Conservation (phyloP, 2,113 vertebrate genomes). For the Deroptyus accipitrinus region DNA sequence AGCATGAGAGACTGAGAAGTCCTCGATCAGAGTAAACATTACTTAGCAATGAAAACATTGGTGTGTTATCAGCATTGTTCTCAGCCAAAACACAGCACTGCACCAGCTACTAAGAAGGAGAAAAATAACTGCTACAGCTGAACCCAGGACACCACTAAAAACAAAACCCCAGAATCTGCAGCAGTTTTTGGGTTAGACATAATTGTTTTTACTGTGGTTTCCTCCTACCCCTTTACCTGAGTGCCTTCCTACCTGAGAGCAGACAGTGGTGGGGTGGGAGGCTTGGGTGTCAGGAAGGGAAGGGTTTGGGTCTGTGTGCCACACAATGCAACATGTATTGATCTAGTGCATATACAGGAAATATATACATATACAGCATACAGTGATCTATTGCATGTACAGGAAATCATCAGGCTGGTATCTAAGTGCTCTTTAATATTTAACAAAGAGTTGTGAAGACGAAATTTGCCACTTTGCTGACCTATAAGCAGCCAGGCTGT, state of each 20-base stretch:
- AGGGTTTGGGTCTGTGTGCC: background rate
- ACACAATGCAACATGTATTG: background rate
- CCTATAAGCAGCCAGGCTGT: background rate
- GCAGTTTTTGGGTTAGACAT: background rate
- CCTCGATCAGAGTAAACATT: background rate
- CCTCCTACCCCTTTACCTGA: background rate
- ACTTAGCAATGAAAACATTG: background rate
- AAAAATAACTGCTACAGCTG: background rate
- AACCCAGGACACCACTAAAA: background rate
- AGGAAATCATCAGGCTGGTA: accelerated
- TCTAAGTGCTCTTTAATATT: background rate
- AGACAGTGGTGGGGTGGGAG: too few relatives aligned
- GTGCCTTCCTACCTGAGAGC: background rate
- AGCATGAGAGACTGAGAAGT: background rate
- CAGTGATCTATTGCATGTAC: background rate
- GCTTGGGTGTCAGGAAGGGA: background rate
- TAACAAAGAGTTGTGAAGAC: background rate
- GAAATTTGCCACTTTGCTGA: background rate
- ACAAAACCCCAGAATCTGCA: accelerated
- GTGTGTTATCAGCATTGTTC: background rate
- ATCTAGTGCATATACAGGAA: background rate
- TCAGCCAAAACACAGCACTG: background rate
- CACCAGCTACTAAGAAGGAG: background rate
- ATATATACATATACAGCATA: background rate
- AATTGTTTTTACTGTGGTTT: background rate